phyloP scores from a whole-genome alignment of 2,113 vertebrate species.

The Osmerus mordax region DNA sequence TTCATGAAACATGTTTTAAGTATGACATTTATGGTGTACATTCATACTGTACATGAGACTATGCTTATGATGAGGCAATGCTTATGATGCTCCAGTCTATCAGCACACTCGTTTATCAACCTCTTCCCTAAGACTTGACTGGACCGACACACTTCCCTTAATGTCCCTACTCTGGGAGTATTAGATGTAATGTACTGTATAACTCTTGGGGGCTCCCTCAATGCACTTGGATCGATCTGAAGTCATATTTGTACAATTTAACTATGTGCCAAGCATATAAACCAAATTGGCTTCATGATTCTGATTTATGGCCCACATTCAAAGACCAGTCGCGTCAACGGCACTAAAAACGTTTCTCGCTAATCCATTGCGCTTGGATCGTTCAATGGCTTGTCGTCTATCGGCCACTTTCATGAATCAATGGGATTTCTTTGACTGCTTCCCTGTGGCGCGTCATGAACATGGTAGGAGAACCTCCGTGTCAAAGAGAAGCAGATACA shows the following conservation, averaged over 20 bases:
- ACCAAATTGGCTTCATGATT: conserved; percentile 4
- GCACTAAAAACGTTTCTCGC: background rate
- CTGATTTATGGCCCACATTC: conserved; percentile 29
- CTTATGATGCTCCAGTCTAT: background rate
- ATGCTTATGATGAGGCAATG: too few relatives aligned
- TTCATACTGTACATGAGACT: too few relatives aligned
- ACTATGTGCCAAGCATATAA: conserved; percentile 19
- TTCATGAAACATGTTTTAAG: background rate
- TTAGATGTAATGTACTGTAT: conserved; percentile 30
- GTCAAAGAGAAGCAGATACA: conserved; percentile 8
- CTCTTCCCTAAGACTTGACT: background rate
- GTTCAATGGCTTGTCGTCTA: background rate
- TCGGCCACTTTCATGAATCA: conserved; percentile 17
- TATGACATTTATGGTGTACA: too few relatives aligned
- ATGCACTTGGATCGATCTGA: conserved; percentile 44
- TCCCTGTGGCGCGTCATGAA: conserved; percentile 13
- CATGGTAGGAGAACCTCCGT: background rate
- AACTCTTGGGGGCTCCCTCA: conserved; percentile 13
- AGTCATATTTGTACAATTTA: conserved; percentile 25
- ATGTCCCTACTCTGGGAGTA: conserved; percentile 39
- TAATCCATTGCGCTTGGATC: background rate
- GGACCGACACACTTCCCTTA: conserved; percentile 19
- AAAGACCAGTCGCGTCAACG: background rate
- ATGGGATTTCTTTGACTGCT: conserved; percentile 16
- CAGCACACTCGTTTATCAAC: background rate